Base-by-base conservation (phyloP, 2,888 invertebrate genomes). In the Spicauda simplicius region DNA sequence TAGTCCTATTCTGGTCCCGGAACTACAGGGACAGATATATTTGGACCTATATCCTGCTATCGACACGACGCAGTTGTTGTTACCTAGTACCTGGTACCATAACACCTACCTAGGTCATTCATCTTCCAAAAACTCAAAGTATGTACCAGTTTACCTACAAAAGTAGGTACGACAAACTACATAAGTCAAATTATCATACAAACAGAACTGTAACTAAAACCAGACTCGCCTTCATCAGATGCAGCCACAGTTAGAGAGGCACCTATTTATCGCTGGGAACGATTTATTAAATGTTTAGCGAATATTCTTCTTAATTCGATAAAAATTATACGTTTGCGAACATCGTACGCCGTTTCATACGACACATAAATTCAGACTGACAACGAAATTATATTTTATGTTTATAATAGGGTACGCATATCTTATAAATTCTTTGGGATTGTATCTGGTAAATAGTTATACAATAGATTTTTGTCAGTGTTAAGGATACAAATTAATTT, bases 331-430 rank as follows among this genome's bases (percentile, higher is more conserved):
- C 70, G 80, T 80, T 82, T 73, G 75, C 65, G 72, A 60, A 67
- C 61, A 70, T 64, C 70, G 71, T 70, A 71, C 73, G 70, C 74
- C 74, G 74, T 74, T 75, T 79, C 75, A 75, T 77, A 80, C 80
- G 80, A 83, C 84, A 85, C 83, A 82, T 83, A 81, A 83, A 80
- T 80, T 81, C 77, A 71, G 75, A 72, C 78, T 80, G 85, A 84
- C 84, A 79, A 76, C 72, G 74, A 84, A 84, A 85, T 84, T 84
- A 83, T 83, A 82, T 83, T 85, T 84, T 83, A 84, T 80, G 80
- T 85, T 84, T 84, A 87, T 85, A 86, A 86, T 66, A 66, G 65
- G 65, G 65, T 60, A 54, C 7, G 12, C 33, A 19, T 33, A 18
- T 1, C 12, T 59, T 18, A n/a, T 14, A 14, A 59, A 59, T 30